Base-by-base conservation (phyloP, 2,797 vertebrate species). In the Emydoidea blandingii region DNA sequence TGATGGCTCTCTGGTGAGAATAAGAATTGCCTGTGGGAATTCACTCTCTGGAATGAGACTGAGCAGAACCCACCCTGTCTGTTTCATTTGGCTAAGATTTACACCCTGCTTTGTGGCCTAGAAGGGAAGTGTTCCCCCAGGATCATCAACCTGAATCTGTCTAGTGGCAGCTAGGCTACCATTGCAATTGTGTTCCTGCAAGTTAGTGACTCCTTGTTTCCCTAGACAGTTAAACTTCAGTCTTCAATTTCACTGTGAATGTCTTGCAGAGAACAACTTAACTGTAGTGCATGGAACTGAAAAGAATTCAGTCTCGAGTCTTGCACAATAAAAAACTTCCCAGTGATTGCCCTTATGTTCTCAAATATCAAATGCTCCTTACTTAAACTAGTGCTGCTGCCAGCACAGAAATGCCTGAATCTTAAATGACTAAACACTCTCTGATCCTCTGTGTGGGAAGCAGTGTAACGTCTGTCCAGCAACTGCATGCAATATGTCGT, bases 21-120 rank as follows among this genome's bases (percentile, higher is more conserved):
- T 49, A 49, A 49, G 12, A 49, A 49, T 49, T 49, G 49, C 49
- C 49, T 86, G 72, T 83, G 80, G 79, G 47, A 95, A 88, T 88
- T 85, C n/a, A 53, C 18, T 53, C 50, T 52, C 89, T 82, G 85
- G 53, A 95, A 54, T 57, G 2, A 2, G 74, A 2, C 80, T 72
- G 94, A 82, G 89, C 41, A 88, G 62, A 83, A 57, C 57, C 86
- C 53, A 79, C 93, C 54, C 95, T 94, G 91, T 94, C 93, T 95
- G 92, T 6, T 82, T 5, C 1, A 2, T 74, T 87, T 95, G 95
- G 96, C 95, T 81, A 54, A 11, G 0, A 86, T 34, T 81, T 87
- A 89, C 86, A 1, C 88, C 92, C 81, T n/a, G 78, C 89, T 95
- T 0, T 85, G 5, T 79, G 96, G 96, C 94, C 93, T 92, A 96